Evolutionary conservation across 2,888 invertebrate genomes (phyloP).

Genomic region (Xestia ashworthii): DNA sequence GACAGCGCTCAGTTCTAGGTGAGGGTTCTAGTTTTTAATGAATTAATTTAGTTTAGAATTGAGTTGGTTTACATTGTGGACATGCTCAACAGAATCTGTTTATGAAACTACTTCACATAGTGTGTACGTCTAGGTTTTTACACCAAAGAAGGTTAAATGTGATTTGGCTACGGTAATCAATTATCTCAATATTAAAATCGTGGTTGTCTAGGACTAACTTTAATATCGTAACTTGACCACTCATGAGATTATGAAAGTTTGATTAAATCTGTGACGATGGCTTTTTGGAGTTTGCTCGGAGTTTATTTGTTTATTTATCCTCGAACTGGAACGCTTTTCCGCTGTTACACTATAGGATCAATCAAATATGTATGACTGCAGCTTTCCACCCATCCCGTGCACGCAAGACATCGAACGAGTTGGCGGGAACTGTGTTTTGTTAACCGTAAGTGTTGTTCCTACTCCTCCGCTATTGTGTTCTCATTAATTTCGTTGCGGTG

Average conservation of each 20-base stretch:
- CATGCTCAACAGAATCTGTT: constrained; percentile 11
- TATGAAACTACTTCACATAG: background rate
- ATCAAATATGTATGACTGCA: background rate
- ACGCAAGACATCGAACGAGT: background rate
- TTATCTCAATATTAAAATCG: background rate
- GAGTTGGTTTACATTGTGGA: constrained; percentile 25
- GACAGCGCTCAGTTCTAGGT: constrained; percentile 12
- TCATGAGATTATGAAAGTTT: background rate
- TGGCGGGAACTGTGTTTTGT: background rate
- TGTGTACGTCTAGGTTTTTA: background rate
- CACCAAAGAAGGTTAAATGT: background rate
- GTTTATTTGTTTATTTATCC: background rate
- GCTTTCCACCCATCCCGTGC: background rate
- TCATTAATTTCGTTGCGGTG: too few relatives aligned
- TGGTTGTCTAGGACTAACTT: background rate
- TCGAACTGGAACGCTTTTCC: background rate
- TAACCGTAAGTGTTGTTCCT: background rate
- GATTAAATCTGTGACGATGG: background rate
- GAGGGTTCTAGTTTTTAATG: constrained; percentile 44
- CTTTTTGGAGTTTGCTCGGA: background rate
- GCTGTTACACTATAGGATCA: background rate
- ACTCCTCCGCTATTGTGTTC: too few relatives aligned
- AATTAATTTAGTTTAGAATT: constrained; percentile 44
- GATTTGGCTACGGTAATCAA: background rate
- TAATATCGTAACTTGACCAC: background rate